Evolutionary conservation across 1,140 invertebrate genomes (phyloP).

Genomic region (Dendrolimus kikuchii): DNA sequence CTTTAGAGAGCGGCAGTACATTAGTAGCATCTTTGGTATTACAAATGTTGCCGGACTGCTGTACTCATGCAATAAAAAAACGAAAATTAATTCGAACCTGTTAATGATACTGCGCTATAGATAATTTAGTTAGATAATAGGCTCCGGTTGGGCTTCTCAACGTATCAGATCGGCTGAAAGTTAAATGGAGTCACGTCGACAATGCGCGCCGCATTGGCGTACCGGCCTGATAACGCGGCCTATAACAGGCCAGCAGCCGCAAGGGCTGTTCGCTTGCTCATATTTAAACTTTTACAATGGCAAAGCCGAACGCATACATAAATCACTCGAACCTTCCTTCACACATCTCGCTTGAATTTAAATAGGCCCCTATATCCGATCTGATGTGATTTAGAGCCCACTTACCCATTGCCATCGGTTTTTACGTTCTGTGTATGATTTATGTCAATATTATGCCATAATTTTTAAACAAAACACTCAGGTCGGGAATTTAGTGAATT

Average conservation of each 20-base stretch:
- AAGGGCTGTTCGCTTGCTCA: constrained; percentile 19
- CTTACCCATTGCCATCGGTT: constrained; percentile 20
- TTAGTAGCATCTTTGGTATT: too few relatives aligned
- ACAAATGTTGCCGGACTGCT: too few relatives aligned
- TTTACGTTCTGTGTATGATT: constrained; percentile 25
- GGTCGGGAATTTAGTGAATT: too few relatives aligned
- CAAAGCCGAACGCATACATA: constrained; percentile 35
- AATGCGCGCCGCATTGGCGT: constrained; percentile 3
- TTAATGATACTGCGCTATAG: not conserved
- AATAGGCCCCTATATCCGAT: constrained; percentile 47
- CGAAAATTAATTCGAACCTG: not conserved
- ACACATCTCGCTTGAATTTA: constrained; percentile 57
- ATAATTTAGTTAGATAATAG: constrained; percentile 10
- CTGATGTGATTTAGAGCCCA: constrained; percentile 43
- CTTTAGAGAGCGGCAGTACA: too few relatives aligned
- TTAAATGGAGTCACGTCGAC: constrained; percentile 22
- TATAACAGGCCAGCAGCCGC: constrained; percentile 4
- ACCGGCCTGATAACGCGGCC: constrained; percentile 9
- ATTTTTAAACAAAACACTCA: too few relatives aligned
- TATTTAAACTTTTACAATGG: constrained; percentile 59
- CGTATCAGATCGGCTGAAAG: constrained; percentile 10
- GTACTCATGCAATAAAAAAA: not conserved
- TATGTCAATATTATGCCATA: constrained; percentile 12
- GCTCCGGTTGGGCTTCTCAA: constrained; percentile 6
- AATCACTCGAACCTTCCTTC: constrained; percentile 52